Evolutionary conservation across 2,113 vertebrate species (phyloP), one percentile per base, ranked within the genome.

Genomic region (Cromileptes altivelis): DNA sequence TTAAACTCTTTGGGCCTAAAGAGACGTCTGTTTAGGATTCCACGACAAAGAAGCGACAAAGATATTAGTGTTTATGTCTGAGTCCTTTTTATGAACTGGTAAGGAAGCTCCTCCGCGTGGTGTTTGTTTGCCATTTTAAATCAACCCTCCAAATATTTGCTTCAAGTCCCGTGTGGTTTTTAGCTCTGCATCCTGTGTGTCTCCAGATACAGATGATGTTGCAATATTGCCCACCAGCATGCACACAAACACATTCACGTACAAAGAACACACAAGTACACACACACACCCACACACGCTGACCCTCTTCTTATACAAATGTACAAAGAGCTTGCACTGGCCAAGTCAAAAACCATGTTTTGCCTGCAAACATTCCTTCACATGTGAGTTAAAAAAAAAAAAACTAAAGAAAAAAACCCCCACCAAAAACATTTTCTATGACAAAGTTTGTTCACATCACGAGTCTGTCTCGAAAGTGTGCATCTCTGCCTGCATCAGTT

Each of bases 61-160:
- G 89, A 90, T 86, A 90, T 90, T 86, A 85, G 80, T 94, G 87
- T 94, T 94, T 92, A 93, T 84, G 89, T 93, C 89, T 87, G 49
- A 64, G 63, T 72, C 57, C 52, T 84, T 88, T 84, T 88, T 88
- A 88, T 89, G 86, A 91, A 75, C 81, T 73, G 76, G 61, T 85
- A 23, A 85, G 85, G 85, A 91, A 87, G 85, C 81, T 89, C 62
- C 70, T 90, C 80, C 0, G 58, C 65, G n/a, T 85, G 88, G 21
- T 91, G 87, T 92, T 91, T 91, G 85, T 93, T 92, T 93, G 82
- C 84, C 81, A 81, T 88, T 90, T 93, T 40, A 83, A 90, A 84
- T 81, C 89, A 75, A 77, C 86, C 89, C 91, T 91, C 87, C 82
- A 94, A 94, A 95, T 93, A 94, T 93, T 94, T 93, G 88, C 89